These are phyloP conservation scores for Oreotrochilus melanogaster DNA, from an alignment of 2,113 vertebrate genomes.

Conservation along the genomic window DNA sequence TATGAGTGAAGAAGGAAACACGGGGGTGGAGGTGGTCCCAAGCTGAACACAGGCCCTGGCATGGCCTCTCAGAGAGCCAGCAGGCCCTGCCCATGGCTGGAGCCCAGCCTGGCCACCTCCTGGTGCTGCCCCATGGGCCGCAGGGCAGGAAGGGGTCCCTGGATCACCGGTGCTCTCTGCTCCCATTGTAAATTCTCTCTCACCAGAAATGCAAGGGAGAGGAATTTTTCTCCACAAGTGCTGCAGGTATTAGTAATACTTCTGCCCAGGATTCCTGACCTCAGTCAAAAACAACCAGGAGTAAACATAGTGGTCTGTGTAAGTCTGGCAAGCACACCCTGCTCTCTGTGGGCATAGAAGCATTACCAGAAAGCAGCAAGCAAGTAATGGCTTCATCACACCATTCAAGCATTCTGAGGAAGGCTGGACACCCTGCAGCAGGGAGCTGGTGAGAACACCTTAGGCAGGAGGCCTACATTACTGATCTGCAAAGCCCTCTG, in stretches of 20 bases:
- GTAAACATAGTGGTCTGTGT: accelerated
- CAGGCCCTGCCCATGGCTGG: too few species aligned
- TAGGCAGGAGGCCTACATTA: neutral
- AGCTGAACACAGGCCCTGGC: accelerated
- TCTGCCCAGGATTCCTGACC: neutral
- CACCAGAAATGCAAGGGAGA: neutral
- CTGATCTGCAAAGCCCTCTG: accelerated
- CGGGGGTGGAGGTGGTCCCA: neutral
- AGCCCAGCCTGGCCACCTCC: too few species aligned
- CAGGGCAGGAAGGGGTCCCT: too few species aligned
- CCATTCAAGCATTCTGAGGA: accelerated
- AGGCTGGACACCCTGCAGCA: accelerated
- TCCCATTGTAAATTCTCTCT: neutral
- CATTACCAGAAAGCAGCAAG: neutral
- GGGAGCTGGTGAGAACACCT: accelerated
- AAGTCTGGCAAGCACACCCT: accelerated
- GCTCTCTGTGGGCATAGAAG: neutral
- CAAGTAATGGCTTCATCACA: accelerated
- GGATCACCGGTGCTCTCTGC: neutral
- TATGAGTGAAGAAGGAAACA: neutral
- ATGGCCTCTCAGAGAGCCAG: too few species aligned
- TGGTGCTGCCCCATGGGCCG: accelerated
- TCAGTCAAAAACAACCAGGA: neutral
- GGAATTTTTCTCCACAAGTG: neutral
- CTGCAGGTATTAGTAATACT: neutral